A percentile compares a stretch with the other conserved stretches of the same genome.
Evolutionary conservation across 2,113 vertebrate genomes (phyloP).

Genomic region (Hippoglossus stenolepis): DNA sequence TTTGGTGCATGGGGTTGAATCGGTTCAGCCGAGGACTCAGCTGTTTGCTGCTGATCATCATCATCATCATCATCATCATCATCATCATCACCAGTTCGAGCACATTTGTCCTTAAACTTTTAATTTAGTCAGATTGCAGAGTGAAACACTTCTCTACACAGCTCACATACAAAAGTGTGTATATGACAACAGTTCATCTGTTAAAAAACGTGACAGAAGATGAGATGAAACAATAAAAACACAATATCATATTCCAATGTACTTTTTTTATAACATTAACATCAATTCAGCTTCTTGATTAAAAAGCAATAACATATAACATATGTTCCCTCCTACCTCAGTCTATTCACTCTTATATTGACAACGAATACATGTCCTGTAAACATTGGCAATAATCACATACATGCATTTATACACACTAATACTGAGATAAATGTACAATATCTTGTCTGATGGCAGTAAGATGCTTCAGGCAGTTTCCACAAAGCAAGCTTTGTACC

Average conservation of each 20-base stretch:
- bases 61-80: neutral
- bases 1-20: no score
- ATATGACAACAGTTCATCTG: neutral
- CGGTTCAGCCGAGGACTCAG: no score
- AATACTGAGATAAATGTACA: no score
- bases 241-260: neutral
- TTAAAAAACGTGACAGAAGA: neutral
- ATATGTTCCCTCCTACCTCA: no score
- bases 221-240: neutral
- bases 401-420: neutral
- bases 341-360: no score
- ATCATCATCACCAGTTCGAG: neutral
- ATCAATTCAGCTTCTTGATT: neutral
- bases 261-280: neutral
- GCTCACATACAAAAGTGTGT: neutral
- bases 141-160: no score
- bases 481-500: neutral
- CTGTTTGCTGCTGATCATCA: neutral
- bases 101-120: neutral
- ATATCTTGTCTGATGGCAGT: neutral
- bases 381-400: neutral
- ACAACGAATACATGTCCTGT: neutral
- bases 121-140: neutral
- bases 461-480: no score
- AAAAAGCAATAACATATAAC: no score